A percentile compares a stretch with the other conserved stretches of the same genome.
Conservation (phyloP, 2,113 vertebrate genomes). For the Dicaeum eximium region DNA sequence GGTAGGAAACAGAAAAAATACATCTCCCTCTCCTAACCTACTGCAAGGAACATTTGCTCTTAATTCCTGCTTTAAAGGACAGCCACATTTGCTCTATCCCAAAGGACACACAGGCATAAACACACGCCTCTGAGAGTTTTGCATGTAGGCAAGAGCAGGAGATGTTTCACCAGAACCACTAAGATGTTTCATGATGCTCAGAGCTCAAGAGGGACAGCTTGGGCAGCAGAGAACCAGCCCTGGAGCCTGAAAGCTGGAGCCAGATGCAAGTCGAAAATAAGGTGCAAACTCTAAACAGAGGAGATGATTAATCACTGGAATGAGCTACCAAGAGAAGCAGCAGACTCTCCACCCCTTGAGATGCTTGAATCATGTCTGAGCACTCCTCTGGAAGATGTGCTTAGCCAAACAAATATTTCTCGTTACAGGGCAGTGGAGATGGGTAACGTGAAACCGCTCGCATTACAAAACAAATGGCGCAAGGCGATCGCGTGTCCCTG, state of each 20-base stretch:
- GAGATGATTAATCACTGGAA: neutral
- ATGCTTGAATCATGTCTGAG: neutral
- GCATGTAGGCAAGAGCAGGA: neutral
- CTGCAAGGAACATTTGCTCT: neutral
- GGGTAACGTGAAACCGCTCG: fast-evolving
- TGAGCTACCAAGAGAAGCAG: neutral
- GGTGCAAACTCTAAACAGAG: neutral
- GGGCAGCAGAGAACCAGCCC: neutral
- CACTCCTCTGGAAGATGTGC: neutral
- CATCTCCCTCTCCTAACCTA: neutral
- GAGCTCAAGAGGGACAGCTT: neutral
- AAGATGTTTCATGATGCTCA: neutral
- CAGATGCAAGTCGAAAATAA: neutral
- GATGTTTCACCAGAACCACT: neutral
- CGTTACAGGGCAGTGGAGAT: neutral
- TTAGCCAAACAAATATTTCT: conserved; percentile 1
- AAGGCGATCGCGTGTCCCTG: neutral
- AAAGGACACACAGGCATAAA: neutral
- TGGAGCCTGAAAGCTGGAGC: neutral
- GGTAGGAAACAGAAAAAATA: neutral
- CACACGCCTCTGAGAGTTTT: neutral
- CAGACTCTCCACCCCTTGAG: neutral
- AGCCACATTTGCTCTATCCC: neutral
- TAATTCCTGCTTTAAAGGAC: neutral
- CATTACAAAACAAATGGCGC: neutral